Base-by-base conservation (phyloP, 2,888 invertebrate species). In the Troides aeacus region DNA sequence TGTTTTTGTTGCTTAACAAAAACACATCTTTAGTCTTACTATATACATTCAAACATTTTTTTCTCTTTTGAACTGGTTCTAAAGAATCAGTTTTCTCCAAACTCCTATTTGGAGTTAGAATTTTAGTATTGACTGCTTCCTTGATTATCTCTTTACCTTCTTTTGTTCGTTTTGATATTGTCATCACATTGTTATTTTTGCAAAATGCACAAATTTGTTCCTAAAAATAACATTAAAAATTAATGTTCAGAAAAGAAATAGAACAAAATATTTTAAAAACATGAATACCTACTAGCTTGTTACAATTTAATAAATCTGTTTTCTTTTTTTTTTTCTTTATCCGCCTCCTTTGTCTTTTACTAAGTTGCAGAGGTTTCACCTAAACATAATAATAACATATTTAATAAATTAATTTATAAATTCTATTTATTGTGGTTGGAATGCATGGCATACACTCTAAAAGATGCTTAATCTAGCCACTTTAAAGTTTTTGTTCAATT, bases 201-300 rank as follows among this genome's bases (percentile, higher is more conserved):
- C 92, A 92, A 72, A 91, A 87, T 64, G 77, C 70, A 73, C 92
- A 92, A 17, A 79, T 78, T 77, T 83, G 84, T 79, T 83, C 85
- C 92, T 92, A 78, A 69, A 85, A 85, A 69, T 61, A 72, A 68
- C 68, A 67, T 71, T 15, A 24, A 21, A 42, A 0, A 42, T 61
- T 69, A 66, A 10, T 39, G 46, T 56, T 66, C 36, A 60, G 18
- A n/a, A 53, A 50, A 69, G 67, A 61, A 61, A 30, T 50, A 72
- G 62, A 17, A 62, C 23, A 66, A 36, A 12, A 56, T 15, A 24
- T 62, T 63, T 68, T 58, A 23, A 10, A 42, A n/a, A 60, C 64
- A 6, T 39, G 10, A 30, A 36, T 72, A 82, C 84, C 84, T 78
- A 90, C 92, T 75, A 91, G 69, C 81, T 85, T 79, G 77, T 88